Evolutionary conservation across 1,140 invertebrate genomes (phyloP).

Genomic region (Drosophila baimaii): DNA sequence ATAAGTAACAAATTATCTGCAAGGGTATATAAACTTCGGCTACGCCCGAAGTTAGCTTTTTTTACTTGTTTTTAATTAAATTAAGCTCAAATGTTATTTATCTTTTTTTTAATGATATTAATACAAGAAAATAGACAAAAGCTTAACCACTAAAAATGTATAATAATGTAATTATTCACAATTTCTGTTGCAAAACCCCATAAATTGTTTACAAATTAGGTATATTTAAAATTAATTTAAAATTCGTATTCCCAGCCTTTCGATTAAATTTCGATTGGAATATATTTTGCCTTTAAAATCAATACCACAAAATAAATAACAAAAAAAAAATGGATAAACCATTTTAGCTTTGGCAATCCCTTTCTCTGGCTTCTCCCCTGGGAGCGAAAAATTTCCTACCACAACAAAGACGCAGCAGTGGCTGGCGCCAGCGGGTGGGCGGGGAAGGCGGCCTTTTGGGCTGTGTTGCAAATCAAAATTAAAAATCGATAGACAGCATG

Average conservation of each 20-base stretch:
- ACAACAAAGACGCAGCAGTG: slow-evolving; percentile 46
- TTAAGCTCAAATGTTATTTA: no score
- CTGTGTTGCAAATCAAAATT: slow-evolving; percentile 51
- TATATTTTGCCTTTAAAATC: slow-evolving; percentile 3
- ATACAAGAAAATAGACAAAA: no score
- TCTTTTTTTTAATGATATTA: no score
- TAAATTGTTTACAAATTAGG: background rate
- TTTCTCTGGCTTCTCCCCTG: background rate
- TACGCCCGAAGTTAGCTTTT: no score
- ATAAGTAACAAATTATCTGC: no score
- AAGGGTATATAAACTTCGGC: no score
- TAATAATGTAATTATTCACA: no score
- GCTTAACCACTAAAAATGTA: no score
- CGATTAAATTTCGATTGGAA: background rate
- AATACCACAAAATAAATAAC: slow-evolving; percentile 20
- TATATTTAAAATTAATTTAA: background rate
- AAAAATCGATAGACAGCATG: slow-evolving; percentile 64
- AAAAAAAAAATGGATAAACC: slow-evolving; percentile 11
- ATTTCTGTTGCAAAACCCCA: background rate
- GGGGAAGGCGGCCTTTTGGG: background rate
- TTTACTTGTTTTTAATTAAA: no score
- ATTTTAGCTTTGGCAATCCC: slow-evolving; percentile 12
- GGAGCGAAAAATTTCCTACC: slow-evolving; percentile 29
- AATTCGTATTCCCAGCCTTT: background rate
- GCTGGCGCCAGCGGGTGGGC: background rate